phyloP scores from a whole-genome alignment of 2,888 invertebrate genomes.

The Lampropteryx suffumata region DNA sequence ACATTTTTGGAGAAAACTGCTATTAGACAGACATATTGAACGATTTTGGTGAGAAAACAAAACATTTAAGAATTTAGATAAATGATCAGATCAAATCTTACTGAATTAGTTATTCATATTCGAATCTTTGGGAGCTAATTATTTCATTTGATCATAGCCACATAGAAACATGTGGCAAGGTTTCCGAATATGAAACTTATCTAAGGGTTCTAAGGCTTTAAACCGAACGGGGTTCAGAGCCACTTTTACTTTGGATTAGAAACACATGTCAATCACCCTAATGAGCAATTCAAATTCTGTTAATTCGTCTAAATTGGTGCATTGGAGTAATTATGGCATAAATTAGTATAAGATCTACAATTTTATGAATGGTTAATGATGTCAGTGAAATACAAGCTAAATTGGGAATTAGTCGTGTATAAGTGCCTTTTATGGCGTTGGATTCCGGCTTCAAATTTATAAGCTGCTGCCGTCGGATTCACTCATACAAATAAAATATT shows the following conservation, averaged over 20 bases:
- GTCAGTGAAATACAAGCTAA: slow-evolving; percentile 31
- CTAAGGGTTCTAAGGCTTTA: slow-evolving; percentile 3
- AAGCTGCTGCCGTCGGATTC: neutral
- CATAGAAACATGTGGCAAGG: slow-evolving; percentile 21
- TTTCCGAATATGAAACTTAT: slow-evolving; percentile 6
- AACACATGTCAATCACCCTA: slow-evolving; percentile 73
- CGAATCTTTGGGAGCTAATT: slow-evolving; percentile 20
- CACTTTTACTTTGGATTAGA: slow-evolving; percentile 47
- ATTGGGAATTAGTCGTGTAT: slow-evolving; percentile 29
- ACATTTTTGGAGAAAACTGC: too few species aligned
- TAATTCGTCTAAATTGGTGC: slow-evolving; percentile 68
- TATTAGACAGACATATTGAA: too few species aligned
- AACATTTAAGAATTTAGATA: too few species aligned
- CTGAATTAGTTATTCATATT: neutral
- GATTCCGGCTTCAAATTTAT: slow-evolving; percentile 15
- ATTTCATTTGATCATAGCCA: slow-evolving; percentile 61
- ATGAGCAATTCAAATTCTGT: slow-evolving; percentile 77
- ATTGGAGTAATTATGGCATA: slow-evolving; percentile 51
- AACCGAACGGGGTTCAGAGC: neutral
- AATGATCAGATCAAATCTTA: too few species aligned
- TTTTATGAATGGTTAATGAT: slow-evolving; percentile 35
- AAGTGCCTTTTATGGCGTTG: slow-evolving; percentile 15
- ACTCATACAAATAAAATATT: too few species aligned
- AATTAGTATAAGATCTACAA: slow-evolving; percentile 37
- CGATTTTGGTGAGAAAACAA: too few species aligned